Evolutionary conservation across 2,797 vertebrate species (phyloP), one percentile per base, ranked within the genome.

Genomic region (Pelodytes ibericus): DNA sequence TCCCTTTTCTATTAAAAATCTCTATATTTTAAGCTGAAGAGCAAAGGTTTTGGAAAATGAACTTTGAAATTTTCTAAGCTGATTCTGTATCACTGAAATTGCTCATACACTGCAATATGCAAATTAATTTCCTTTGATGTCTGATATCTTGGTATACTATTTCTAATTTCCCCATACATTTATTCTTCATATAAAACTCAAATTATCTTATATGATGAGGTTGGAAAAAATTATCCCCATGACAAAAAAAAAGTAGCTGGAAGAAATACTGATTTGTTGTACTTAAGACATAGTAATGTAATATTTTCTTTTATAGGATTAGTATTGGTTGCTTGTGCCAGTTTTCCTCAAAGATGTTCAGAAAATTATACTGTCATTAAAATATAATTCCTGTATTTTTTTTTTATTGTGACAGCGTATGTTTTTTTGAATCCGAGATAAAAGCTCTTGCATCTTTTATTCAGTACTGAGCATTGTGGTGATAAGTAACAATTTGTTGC

Each of bases 171-270:
- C 60, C 68, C 51, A 33, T 64, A 65, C 67, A 57, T 64, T 64
- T 71, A 71, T 63, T 57, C 30, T 65, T 59, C n/a, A 20, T 49
- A 58, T 64, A 59, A 71, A 64, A 58, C 33, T 33, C 26, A 65
- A 71, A 71, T 77, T 71, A 71, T 71, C 30, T 71, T 59, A 77
- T 77, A 77, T 71, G 61, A 71, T 77, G 60, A 59, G 60, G 36
- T 7, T 71, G 51, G 31, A 59, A 59, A n/a, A 77, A 22, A 59
- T 69, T 36, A 65, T 71, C 51, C 51, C 61, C 75, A 77, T 59
- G 60, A 71, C 36, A 77, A 77, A 71, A 64, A n/a, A n/a, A 76
- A 64, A 64, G 39, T 9, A 69, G 13, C 10, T 62, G n/a, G 11
- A 56, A 59, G 33, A 65, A 59, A 59, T 65, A 62, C 29, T 25